Evolutionary conservation across 2,888 invertebrate genomes (phyloP).

Genomic region (Papilio protenor): DNA sequence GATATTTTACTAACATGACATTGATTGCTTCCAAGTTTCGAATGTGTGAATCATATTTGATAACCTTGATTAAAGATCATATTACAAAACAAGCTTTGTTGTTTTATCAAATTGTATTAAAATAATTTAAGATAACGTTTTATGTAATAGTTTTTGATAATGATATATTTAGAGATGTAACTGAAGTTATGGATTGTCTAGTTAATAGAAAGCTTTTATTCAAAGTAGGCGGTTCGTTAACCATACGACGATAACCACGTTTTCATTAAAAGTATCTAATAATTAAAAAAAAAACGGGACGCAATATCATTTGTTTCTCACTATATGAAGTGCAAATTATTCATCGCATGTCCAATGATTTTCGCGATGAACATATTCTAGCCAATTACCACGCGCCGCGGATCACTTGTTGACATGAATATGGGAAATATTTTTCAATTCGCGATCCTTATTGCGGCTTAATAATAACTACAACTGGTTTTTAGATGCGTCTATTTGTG

Average conservation of each 20-base stretch:
- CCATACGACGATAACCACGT: not conserved
- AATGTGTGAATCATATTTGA: slow-evolving; percentile 15
- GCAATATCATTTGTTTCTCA: not conserved
- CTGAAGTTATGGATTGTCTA: not conserved
- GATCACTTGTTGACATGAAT: slow-evolving; percentile 54
- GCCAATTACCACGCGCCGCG: slow-evolving; percentile 57
- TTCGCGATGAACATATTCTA: slow-evolving; percentile 46
- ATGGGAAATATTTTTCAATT: slow-evolving; percentile 66
- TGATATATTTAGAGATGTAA: not conserved
- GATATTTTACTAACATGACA: not conserved
- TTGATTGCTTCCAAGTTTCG: slow-evolving; percentile 7
- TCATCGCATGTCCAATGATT: not conserved
- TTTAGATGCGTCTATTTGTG: slow-evolving; percentile 77
- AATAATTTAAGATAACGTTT: not conserved
- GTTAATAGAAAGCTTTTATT: not conserved
- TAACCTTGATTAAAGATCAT: slow-evolving; percentile 21
- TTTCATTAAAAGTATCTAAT: not conserved
- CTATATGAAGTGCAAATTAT: slow-evolving; percentile 3
- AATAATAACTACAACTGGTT: slow-evolving; percentile 77
- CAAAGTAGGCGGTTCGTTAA: not conserved
- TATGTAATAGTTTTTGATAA: not conserved
- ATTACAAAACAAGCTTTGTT: slow-evolving; percentile 43
- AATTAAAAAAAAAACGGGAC: not conserved
- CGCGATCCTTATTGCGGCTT: slow-evolving; percentile 70
- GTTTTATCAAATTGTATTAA: not conserved